phyloP scores from a whole-genome alignment of 2,797 vertebrate species.

The Capromys pilorides region DNA sequence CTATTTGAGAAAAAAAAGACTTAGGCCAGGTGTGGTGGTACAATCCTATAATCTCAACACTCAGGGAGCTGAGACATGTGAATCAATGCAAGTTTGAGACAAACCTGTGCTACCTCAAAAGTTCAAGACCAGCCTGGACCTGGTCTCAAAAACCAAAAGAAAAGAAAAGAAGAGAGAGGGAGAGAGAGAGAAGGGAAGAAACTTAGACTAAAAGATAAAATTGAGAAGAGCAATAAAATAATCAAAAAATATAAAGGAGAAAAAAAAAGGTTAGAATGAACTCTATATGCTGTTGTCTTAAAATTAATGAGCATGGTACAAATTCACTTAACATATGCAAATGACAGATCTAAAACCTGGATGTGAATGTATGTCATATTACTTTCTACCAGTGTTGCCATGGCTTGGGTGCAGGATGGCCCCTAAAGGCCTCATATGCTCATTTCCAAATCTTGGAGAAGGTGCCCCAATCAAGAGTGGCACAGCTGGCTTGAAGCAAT shows the following conservation, averaged over 20 bases:
- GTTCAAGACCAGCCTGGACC: background rate
- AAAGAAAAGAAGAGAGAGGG: too few relatives aligned
- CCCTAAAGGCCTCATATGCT: background rate
- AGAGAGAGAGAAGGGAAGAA: background rate
- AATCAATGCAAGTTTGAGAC: background rate
- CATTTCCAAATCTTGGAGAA: background rate
- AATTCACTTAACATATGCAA: background rate
- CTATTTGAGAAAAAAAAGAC: background rate
- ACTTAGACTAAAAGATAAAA: constrained; percentile 42
- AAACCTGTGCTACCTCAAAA: background rate
- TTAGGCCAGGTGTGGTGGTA: background rate
- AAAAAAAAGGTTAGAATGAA: constrained; percentile 13
- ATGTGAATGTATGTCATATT: background rate
- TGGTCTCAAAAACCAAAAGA: background rate
- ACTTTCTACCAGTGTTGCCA: background rate
- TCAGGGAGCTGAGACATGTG: background rate
- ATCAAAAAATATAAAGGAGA: constrained; percentile 14
- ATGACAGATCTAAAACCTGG: background rate
- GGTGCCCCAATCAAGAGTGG: background rate
- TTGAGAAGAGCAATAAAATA: constrained; percentile 22
- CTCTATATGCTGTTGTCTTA: background rate
- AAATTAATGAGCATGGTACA: background rate
- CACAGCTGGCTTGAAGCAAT: background rate
- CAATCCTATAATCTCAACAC: background rate
- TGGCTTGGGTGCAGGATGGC: background rate